Conservation (phyloP, 2,888 invertebrate species). For the Dinocampus coccinellae region DNA sequence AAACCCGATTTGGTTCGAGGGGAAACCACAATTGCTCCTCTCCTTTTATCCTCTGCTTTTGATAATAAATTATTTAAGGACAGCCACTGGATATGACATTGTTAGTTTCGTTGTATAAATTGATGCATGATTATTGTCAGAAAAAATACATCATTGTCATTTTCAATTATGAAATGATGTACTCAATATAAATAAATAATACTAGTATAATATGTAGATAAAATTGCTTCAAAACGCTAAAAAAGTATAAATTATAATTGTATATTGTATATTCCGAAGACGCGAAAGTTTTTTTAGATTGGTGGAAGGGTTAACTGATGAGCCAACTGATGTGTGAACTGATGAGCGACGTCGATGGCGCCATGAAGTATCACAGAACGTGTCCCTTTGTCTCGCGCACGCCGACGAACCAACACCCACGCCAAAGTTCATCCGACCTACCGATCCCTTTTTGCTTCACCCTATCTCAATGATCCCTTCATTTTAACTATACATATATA, state of each 20-base stretch:
- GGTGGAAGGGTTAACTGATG: background rate
- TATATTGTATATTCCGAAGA: background rate
- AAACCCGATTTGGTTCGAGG: slow-evolving; percentile 61
- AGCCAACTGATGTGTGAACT: background rate
- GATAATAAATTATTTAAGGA: slow-evolving; percentile 70
- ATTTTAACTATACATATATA: background rate
- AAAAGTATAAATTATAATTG: background rate
- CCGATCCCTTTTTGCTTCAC: slow-evolving; percentile 4
- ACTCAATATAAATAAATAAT: background rate
- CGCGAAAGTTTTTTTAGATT: background rate
- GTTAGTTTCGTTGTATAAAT: slow-evolving; percentile 45
- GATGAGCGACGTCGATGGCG: slow-evolving; percentile 14
- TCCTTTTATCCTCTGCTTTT: slow-evolving; percentile 52
- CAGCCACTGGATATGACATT: slow-evolving; percentile 65
- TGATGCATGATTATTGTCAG: slow-evolving; percentile 11
- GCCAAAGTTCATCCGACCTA: background rate
- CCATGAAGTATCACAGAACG: slow-evolving; percentile 12
- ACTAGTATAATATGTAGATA: background rate
- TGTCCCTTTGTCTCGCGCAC: slow-evolving; percentile 19
- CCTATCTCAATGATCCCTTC: background rate
- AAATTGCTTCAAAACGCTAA: too few relatives aligned
- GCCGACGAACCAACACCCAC: slow-evolving; percentile 16
- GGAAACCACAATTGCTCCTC: slow-evolving; percentile 35
- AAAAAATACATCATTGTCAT: background rate
- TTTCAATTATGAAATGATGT: slow-evolving; percentile 13